These are phyloP conservation scores for Acrocephalus kingi DNA, from an alignment of 2,113 vertebrate species.

Conservation along the genomic window DNA sequence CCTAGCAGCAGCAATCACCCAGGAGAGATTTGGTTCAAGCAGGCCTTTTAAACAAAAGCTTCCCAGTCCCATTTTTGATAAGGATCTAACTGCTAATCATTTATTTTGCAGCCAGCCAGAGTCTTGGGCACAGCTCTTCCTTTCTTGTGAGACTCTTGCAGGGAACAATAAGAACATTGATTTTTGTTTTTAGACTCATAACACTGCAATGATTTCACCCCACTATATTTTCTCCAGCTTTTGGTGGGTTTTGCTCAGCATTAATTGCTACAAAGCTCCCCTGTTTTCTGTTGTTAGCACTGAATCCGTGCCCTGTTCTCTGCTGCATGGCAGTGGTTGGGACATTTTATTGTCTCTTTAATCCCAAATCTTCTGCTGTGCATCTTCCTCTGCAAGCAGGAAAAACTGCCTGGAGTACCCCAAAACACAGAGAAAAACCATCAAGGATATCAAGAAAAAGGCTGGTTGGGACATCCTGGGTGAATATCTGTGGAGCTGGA, in stretches of 20 bases:
- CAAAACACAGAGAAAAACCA: neutral
- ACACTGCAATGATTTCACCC: neutral
- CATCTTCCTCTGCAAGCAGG: neutral
- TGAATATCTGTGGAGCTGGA: neutral
- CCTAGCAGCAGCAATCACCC: neutral
- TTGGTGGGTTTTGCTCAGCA: conserved; percentile 1
- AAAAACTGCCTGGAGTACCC: neutral
- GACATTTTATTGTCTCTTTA: neutral
- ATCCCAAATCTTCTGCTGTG: neutral
- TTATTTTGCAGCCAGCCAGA: neutral
- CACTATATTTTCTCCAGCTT: neutral
- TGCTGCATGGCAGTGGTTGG: accelerated
- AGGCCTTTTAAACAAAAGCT: neutral
- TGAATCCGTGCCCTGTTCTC: neutral
- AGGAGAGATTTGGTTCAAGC: neutral
- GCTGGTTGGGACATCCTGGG: neutral
- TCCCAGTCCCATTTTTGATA: neutral
- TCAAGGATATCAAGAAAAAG: neutral
- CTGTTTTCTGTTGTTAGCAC: neutral
- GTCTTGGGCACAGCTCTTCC: neutral
- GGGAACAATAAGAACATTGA: conserved; percentile 7
- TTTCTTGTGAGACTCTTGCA: neutral
- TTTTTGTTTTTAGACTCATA: neutral
- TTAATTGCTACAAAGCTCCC: neutral
- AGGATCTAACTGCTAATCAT: neutral